Evolutionary conservation across 2,888 invertebrate species (phyloP), one percentile per base, ranked within the genome.

Genomic region (Blastobasis adustella): DNA sequence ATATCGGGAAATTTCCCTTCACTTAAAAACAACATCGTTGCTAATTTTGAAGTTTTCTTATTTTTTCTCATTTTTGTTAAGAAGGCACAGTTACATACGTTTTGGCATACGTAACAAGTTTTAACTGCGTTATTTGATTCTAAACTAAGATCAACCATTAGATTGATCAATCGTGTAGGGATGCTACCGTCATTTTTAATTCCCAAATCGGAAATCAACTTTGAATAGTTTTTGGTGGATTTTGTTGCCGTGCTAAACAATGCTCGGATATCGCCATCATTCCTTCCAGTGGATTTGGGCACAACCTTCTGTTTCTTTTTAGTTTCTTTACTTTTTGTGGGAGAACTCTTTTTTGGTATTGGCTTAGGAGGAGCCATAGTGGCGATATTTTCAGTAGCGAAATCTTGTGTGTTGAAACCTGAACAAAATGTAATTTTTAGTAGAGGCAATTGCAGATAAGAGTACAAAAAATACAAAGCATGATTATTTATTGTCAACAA

Each of bases 191-290:
- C 71, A 49, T 73, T 75, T 60, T 81, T 74, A 8, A 88, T 69
- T 0, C 82, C 77, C 52, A 84, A 62, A 57, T 86, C 83, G 54
- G 75, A 81, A 10, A 85, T 76, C 40, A 81, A 61, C 69, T 86
- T 87, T 1, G 84, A 86, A 49, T 89, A 81, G 64, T 73, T 89
- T 54, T 83, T 79, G 9, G 82, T 85, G n/a, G 83, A 82, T 67
- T 82, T 89, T 0, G 82, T 86, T 0, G 74, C 75, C 7, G 82
- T 80, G 55, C 82, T 80, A 48, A 91, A 91, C 55, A 91, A 76
- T 48, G 87, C 85, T 67, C 91, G 76, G 39, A 92, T 91, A 54
- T 92, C 91, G 0, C 89, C 83, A 66, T 90, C 69, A 74, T 76
- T 82, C 71, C 84, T 82, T 4, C 56, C 65, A 1, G 79, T 79